Conservation (phyloP, 2,113 vertebrate genomes). For the Perognathus longimembris region DNA sequence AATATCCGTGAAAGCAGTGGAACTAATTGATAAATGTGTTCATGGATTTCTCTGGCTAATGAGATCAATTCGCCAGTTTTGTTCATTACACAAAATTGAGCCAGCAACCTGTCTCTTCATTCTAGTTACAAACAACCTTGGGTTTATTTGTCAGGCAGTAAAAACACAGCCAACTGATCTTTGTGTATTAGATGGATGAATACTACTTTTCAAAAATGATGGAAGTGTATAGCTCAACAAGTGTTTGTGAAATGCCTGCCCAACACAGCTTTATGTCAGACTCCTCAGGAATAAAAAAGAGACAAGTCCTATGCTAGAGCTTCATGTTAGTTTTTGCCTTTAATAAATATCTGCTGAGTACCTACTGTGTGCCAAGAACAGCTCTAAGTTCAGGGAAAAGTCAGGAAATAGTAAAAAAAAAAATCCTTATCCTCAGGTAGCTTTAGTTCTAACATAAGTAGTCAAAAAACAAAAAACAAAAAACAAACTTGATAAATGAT, state of each 20-base stretch:
- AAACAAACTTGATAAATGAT: not conserved
- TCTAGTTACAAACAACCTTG: constrained; percentile 50
- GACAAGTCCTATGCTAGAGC: not conserved
- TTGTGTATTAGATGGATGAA: constrained; percentile 13
- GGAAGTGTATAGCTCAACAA: constrained; percentile 20
- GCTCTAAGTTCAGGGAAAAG: not conserved
- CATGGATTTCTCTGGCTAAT: constrained; percentile 52
- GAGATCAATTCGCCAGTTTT: constrained; percentile 53
- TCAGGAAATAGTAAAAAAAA: not conserved
- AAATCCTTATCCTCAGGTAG: not conserved
- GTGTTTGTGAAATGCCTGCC: not conserved
- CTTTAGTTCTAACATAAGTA: constrained; percentile 1
- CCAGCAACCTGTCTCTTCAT: constrained; percentile 9
- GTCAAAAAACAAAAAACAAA: not conserved
- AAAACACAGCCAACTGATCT: constrained; percentile 23
- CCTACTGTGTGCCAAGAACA: not conserved
- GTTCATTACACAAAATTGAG: constrained; percentile 39
- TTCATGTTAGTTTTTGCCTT: not conserved
- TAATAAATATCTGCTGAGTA: not conserved
- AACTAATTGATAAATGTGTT: constrained; percentile 63
- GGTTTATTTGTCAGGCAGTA: constrained; percentile 61
- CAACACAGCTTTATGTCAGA: not conserved
- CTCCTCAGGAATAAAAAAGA: not conserved
- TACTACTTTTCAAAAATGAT: constrained; percentile 33
- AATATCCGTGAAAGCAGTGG: not conserved